Evolutionary conservation across 2,797 vertebrate species (phyloP), one percentile per base, ranked within the genome.

Genomic region (Setipinna tenuifilis): DNA sequence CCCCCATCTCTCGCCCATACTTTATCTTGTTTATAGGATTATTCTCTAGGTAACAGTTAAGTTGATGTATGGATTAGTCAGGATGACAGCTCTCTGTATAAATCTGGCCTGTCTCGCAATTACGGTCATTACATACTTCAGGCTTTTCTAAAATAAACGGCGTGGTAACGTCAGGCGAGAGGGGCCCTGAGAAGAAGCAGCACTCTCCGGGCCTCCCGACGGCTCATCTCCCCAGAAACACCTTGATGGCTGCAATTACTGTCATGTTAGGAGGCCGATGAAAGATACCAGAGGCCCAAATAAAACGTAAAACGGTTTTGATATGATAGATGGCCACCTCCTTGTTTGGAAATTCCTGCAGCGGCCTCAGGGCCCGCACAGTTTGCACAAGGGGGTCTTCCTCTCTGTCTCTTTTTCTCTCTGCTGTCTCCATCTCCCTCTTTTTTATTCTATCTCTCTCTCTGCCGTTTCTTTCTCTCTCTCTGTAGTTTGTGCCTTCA

Each of bases 241-340:
- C 97, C 96, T 97, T 97, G 97, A 98, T 97, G 96, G 96, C 96
- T 97, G 92, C 97, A 98, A 99, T 98, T 98, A 98, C 96, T 97
- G 97, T 98, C 97, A 96, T 96, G 96, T 97, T 96, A 93, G 94
- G 92, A 96, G 96, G 97, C 96, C 96, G 96, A 95, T 96, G 96
- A 98, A 96, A 96, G 96, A 97, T 94, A 95, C 97, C 97, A 98
- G 96, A 95, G 96, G 93, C 96, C 96, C 96, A 96, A 98, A 98
- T 98, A 98, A 98, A 98, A 97, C 96, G 96, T 96, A 96, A 98
- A 98, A 97, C 94, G 93, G 95, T 97, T 98, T 97, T 97, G 96
- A 98, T 97, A 96, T 96, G 97, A 98, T 97, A 97, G 96, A 99
- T 98, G 97, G 95, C 95, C 93, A 93, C 93, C 94, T 95, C 95